Base-by-base conservation (phyloP, 2,113 vertebrate species). In the Cyanoramphus novaezelandiae region DNA sequence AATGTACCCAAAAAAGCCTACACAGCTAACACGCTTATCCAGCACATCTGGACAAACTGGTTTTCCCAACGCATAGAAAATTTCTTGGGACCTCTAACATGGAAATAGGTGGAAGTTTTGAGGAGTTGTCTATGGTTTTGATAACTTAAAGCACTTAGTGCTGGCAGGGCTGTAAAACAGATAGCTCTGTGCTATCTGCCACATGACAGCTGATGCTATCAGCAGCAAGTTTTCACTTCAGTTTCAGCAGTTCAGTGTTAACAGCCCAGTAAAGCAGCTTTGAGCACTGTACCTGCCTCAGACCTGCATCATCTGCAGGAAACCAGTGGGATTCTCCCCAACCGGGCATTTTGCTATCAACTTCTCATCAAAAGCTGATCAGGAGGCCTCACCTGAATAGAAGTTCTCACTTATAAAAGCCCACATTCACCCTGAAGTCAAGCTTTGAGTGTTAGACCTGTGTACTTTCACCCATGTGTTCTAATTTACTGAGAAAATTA, bases 31-130 rank as follows among this genome's bases (percentile, higher is more conserved):
- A 0, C 0, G 35, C 43, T 68, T 4, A 82, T 59, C 93, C 94
- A 96, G 93, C 39, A 19, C 4, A 6, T 44, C 97, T 86, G 86
- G 84, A 82, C 59, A 60, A 71, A 92, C 83, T 85, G 92, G 94
- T 92, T 93, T 53, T 33, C 77, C 75, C 86, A 47, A 92, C 29
- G 18, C n/a, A 7, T 6, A 29, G 2, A 57, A 8, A 21, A 80
- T 47, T 57, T 67, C 82, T 82, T 3, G 39, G 27, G 55, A 72
- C 21, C 55, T 81, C 50, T 82, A 25, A 8, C 17, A 88, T 21
- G 78, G 68, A 91, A 90, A 79, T 5, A 41, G 33, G 7, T 85
- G 31, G 0, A 19, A 29, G 59, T 35, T 90, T 68, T 49, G 23
- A 27, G 69, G 33, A 64, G 64, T 18, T 68, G 50, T 10, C 72